Percentiles rank a stretch among this genome's conserved stretches.
Evolutionary conservation across 2,113 vertebrate genomes (phyloP).

Genomic region (Heterochromis multidens): DNA sequence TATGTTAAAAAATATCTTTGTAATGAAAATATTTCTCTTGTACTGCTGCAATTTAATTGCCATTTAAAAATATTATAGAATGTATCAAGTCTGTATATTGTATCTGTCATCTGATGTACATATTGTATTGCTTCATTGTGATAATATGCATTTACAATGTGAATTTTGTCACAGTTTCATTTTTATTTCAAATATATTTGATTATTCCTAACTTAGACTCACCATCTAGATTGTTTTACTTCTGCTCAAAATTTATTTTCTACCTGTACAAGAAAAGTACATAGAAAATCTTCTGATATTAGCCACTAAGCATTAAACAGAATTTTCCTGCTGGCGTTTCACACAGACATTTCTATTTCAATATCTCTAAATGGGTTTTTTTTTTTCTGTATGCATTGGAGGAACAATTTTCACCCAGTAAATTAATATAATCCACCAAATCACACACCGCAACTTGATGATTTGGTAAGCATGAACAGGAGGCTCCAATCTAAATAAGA

Average conservation of each 20-base stretch:
- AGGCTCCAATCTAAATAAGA: background rate
- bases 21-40: constrained; percentile 43
- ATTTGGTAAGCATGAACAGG: background rate
- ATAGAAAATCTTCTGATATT: background rate
- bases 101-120: constrained; percentile 51
- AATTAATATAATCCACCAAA: background rate
- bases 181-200: background rate
- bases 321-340: background rate
- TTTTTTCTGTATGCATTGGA: background rate
- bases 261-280: background rate
- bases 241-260: background rate
- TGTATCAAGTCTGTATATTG: constrained; percentile 48
- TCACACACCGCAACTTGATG: background rate
- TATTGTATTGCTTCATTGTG: constrained; percentile 33
- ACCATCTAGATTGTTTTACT: background rate
- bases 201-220: background rate
- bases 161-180: background rate
- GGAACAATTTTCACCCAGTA: background rate
- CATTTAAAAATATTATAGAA: constrained; percentile 27
- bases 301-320: background rate
- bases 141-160: constrained; percentile 35
- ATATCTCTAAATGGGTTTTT: background rate
- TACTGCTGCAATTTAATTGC: constrained; percentile 27
- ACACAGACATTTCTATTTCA: background rate
- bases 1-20: constrained; percentile 30